Conservation (phyloP, 2,113 vertebrate species). For the Anoplopoma fimbria region DNA sequence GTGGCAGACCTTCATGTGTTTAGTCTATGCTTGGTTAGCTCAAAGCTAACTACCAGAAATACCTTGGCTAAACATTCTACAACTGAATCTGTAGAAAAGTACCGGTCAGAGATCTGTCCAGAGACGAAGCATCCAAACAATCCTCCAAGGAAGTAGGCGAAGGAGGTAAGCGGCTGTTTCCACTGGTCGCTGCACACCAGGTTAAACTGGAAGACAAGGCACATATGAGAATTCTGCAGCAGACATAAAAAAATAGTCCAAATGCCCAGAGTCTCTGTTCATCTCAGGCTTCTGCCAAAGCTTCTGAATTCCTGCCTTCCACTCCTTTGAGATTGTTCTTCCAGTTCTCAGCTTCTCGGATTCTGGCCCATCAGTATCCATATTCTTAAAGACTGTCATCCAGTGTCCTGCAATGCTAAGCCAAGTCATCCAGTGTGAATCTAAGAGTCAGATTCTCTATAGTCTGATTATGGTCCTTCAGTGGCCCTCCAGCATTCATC, state of each 20-base stretch:
- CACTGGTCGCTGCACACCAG: constrained; percentile 68
- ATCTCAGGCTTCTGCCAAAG: not conserved
- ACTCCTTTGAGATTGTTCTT: not conserved
- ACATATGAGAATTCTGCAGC: not conserved
- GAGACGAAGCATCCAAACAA: constrained; percentile 57
- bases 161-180: constrained; percentile 65
- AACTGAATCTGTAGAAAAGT: not conserved
- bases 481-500: too few relatives aligned
- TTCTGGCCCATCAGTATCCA: not conserved
- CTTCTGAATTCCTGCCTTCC: not conserved
- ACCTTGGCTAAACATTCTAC: not conserved
- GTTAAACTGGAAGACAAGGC: constrained; percentile 56
- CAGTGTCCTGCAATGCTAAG: not conserved
- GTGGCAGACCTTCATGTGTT: not conserved
- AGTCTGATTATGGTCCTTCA: too few relatives aligned
- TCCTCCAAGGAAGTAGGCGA: constrained; percentile 65
- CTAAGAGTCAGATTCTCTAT: too few relatives aligned
- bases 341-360: not conserved
- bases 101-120: constrained; percentile 70
- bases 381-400: not conserved
- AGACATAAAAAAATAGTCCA: not conserved
- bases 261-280: not conserved
- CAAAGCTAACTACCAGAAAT: not conserved
- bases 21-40: not conserved
- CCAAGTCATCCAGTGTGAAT: too few relatives aligned